These are phyloP conservation scores for Antedon mediterranea DNA, from an alignment of 53 echinoderm and acorn worm species.

Conservation along the genomic window DNA sequence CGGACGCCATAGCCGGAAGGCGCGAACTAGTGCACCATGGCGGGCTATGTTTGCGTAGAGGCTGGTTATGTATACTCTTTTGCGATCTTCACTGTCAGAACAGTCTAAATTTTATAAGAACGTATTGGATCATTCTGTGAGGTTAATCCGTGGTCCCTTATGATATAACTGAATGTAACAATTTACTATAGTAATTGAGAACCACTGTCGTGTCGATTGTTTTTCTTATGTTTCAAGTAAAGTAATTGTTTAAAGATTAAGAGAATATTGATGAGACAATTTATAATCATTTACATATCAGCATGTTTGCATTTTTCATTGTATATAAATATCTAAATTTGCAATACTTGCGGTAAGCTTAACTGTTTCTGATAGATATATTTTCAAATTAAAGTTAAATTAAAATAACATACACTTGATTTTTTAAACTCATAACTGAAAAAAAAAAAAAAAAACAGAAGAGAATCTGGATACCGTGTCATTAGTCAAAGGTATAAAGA, in stretches of 20 bases:
- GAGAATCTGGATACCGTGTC: no score
- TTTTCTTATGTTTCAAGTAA: neutral
- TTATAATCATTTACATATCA: neutral
- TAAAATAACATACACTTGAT: no score
- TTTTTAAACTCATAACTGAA: no score
- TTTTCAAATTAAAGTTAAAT: no score
- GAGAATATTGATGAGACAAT: neutral
- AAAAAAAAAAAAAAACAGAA: no score
- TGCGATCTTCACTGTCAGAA: neutral
- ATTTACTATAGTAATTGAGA: neutral
- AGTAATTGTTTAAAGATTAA: neutral
- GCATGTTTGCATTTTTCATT: no score
- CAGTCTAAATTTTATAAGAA: neutral
- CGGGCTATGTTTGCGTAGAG: neutral
- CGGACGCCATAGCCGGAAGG: neutral
- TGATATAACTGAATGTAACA: neutral
- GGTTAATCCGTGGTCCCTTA: neutral
- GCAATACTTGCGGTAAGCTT: no score
- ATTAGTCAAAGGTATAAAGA: no score
- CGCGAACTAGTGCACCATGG: neutral
- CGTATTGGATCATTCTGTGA: neutral
- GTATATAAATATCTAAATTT: no score
- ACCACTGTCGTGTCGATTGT: neutral
- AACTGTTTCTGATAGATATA: no score
- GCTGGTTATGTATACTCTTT: neutral